Percentiles rank a stretch among this genome's conserved stretches.
Conservation (phyloP, 64 coral and sea anemone genomes). For the Porites australiensis region DNA sequence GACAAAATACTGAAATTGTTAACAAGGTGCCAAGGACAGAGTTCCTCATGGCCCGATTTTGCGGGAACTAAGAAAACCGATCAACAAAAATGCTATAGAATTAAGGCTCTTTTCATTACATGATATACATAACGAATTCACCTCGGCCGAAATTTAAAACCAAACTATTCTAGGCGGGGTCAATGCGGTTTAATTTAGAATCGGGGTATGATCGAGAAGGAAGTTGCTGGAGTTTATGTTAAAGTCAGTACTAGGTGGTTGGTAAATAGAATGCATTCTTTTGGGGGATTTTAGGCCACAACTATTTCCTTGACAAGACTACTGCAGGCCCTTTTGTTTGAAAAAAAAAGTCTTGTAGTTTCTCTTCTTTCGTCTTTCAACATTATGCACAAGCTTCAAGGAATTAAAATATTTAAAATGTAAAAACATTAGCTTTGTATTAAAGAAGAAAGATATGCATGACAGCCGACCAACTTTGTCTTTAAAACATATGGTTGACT, state of each 20-base stretch:
- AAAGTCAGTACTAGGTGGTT: not conserved
- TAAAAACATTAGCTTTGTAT: not conserved
- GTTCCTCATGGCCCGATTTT: not conserved
- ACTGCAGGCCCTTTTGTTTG: not conserved
- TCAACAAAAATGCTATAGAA: not conserved
- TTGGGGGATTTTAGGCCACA: not conserved
- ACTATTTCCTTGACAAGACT: not conserved
- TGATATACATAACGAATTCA: no score
- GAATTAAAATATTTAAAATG: no score
- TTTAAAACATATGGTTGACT: not conserved
- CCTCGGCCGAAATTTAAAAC: no score
- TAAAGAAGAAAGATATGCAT: not conserved
- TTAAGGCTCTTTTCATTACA: not conserved
- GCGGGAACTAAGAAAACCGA: not conserved
- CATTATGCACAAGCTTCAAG: not conserved
- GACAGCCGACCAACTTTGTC: not conserved
- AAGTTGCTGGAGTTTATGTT: not conserved
- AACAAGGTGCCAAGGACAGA: not conserved
- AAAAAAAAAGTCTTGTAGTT: not conserved
- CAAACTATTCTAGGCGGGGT: no score
- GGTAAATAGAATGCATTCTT: not conserved
- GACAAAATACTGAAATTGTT: not conserved
- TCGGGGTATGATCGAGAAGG: not conserved
- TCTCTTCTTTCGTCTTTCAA: not conserved
- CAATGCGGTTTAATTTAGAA: no score